Percentiles rank a stretch among this genome's conserved stretches.
Evolutionary conservation across 2,797 vertebrate genomes (phyloP).

Genomic region (Hydrophis major): DNA sequence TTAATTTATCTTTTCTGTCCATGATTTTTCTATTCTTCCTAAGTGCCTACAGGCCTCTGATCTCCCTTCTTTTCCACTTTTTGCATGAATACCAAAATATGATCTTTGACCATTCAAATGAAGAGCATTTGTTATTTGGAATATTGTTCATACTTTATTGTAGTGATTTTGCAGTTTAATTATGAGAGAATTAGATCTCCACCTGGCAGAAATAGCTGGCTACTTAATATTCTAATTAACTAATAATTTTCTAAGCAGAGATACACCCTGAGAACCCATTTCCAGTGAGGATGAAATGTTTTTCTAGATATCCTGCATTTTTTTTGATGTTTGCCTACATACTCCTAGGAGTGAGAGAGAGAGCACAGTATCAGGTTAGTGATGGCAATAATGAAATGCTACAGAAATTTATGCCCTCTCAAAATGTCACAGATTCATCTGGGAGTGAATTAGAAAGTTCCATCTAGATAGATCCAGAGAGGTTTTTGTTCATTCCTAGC

Average conservation of each 20-base stretch:
- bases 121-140: constrained; percentile 55
- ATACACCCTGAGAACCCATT: constrained; percentile 39
- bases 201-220: constrained; percentile 49
- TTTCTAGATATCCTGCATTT: background rate
- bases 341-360: background rate
- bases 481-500: background rate
- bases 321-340: background rate
- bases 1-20: background rate
- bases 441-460: background rate
- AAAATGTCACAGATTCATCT: background rate
- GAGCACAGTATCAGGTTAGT: background rate
- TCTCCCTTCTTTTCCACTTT: background rate
- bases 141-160: constrained; percentile 49
- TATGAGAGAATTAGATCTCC: constrained; percentile 31
- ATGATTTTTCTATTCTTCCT: background rate
- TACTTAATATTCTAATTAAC: constrained; percentile 57
- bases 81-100: constrained; percentile 46
- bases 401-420: background rate
- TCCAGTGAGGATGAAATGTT: constrained; percentile 39
- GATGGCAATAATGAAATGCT: background rate
- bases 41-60: rapidly evolving
- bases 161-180: background rate
- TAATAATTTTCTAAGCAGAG: constrained; percentile 38
- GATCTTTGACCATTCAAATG: constrained; percentile 56
- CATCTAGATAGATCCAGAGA: background rate